Percentiles rank a stretch among this genome's conserved stretches.
Conservation (phyloP, 2,113 vertebrate species). For the Pteropus alecto region DNA sequence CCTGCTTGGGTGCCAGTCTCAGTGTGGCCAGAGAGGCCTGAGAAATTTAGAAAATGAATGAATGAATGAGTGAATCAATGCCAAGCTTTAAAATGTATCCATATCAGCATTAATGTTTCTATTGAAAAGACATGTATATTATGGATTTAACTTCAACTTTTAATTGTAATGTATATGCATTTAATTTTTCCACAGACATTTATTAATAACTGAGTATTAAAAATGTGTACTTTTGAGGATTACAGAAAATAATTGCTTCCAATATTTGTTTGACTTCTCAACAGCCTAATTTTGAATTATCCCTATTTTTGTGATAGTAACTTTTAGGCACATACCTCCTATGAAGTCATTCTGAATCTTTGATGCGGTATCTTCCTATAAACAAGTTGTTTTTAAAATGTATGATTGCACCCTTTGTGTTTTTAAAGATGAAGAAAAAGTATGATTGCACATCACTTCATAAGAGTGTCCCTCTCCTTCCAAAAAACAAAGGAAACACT, state of each 20-base stretch:
- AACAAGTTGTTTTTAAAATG: neutral
- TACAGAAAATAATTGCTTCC: neutral
- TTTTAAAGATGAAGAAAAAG: neutral
- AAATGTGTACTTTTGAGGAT: neutral
- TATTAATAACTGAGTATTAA: neutral
- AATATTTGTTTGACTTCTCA: neutral
- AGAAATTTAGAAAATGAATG: neutral
- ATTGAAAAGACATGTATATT: neutral
- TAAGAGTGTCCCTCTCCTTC: neutral
- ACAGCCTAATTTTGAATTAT: neutral
- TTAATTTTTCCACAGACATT: neutral
- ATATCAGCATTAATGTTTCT: neutral
- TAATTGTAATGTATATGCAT: neutral
- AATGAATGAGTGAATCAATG: neutral
- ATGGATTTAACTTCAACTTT: neutral
- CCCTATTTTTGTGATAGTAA: neutral
- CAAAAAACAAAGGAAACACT: neutral
- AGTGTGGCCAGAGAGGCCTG: neutral
- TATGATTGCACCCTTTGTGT: neutral
- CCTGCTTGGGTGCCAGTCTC: no score
- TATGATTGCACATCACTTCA: neutral
- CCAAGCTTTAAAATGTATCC: neutral
- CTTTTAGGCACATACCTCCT: neutral
- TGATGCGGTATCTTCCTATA: neutral
- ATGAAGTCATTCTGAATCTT: neutral